These are phyloP conservation scores for Tetranychus piercei DNA, from an alignment of 2,888 invertebrate species.

Conservation along the genomic window DNA sequence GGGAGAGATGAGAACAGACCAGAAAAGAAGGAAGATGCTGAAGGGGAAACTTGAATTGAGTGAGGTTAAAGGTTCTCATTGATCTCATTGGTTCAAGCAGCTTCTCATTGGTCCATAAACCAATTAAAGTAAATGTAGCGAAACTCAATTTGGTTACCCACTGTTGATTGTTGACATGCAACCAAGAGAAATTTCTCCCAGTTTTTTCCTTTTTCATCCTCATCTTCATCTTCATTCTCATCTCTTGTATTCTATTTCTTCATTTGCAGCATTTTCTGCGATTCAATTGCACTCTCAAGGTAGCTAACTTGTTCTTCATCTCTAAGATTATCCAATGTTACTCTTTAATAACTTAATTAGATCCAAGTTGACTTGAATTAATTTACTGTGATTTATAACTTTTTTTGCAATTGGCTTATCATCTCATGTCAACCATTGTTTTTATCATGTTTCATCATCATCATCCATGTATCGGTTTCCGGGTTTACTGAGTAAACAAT, in stretches of 20 bases:
- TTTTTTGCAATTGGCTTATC: too few species aligned
- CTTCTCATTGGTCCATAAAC: slow-evolving; percentile 1
- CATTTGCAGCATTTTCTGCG: too few species aligned
- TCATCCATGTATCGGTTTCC: background rate
- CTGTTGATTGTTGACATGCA: background rate
- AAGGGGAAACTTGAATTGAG: background rate
- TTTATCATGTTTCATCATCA: background rate
- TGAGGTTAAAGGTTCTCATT: background rate
- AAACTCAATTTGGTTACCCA: slow-evolving; percentile 1
- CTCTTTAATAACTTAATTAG: too few species aligned
- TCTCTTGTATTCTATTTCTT: background rate
- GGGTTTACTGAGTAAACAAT: background rate
- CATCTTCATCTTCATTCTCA: background rate
- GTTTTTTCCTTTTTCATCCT: background rate
- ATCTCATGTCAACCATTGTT: background rate
- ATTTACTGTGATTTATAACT: too few species aligned
- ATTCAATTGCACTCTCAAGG: too few species aligned
- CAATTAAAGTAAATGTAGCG: slow-evolving; percentile 1
- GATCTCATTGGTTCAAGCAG: background rate
- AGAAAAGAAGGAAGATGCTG: background rate
- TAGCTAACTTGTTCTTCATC: too few species aligned
- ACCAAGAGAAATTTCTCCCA: background rate
- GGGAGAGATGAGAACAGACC: background rate
- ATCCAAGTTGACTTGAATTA: too few species aligned
- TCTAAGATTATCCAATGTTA: too few species aligned